phyloP scores from a whole-genome alignment of 2,797 vertebrate species.

The Pipistrellus nathusii region DNA sequence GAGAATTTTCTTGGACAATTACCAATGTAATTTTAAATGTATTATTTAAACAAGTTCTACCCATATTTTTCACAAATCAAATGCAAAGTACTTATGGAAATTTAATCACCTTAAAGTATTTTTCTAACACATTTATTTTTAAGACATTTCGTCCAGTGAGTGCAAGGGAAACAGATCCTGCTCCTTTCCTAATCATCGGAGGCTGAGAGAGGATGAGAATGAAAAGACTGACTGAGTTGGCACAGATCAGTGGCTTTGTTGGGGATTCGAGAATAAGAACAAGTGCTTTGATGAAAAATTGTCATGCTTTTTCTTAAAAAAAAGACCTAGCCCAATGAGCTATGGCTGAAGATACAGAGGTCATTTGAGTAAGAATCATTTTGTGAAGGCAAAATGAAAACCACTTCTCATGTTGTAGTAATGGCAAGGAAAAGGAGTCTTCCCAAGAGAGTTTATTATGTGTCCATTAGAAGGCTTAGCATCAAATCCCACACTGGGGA shows the following conservation, averaged over 20 bases:
- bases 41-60: not conserved
- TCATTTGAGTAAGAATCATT: not conserved
- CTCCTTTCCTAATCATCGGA: not conserved
- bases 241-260: not conserved
- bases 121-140: not conserved
- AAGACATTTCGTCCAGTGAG: not conserved
- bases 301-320: not conserved
- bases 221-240: not conserved
- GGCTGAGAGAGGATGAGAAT: not conserved
- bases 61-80: not conserved
- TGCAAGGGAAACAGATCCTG: not conserved
- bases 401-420: not conserved
- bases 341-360: not conserved
- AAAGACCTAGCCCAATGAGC: not conserved
- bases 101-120: not conserved
- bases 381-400: conserved; percentile 37
- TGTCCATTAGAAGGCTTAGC: conserved; percentile 57
- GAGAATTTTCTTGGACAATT: not conserved
- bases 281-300: not conserved
- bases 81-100: not conserved
- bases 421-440: not conserved
- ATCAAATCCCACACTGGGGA: conserved; percentile 32
- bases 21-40: not conserved
- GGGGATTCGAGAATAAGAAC: not conserved
- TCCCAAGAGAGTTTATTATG: conserved; percentile 52